Base-by-base conservation (phyloP, 2,113 vertebrate genomes). In the Clarias batrachus region DNA sequence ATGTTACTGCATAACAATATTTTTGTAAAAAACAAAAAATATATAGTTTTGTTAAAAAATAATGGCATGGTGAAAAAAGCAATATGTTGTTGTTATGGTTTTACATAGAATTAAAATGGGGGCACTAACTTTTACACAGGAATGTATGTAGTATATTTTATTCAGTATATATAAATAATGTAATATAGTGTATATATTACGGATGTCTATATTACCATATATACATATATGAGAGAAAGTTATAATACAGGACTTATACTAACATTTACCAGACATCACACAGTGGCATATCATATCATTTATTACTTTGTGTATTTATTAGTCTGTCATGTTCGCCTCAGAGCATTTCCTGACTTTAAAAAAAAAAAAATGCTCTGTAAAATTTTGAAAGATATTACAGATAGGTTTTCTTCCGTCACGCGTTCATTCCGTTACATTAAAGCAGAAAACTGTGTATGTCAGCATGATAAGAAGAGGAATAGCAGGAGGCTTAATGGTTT, bases 401-500 rank as follows among this genome's bases (percentile, higher is more conserved):
- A 48, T 10, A 30, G 30, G 48, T 74, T 25, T 74, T 52, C 27
- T 17, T 30, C 48, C 48, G 23, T 52, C 80, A 56, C 17, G 21
- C 3, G 3, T 59, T 52, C 30, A 3, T 56, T 70, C 27, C 13
- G 2, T 19, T 70, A 21, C 16, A 41, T 83, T 84, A 11, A 11
- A 4, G 16, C 8, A 30, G 0, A 68, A 48, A 30, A 57, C 16
- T 0, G 10, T 76, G 33, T 25, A 65, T 77, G 73, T 77, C 73
- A 78, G 30, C 33, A 25, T 79, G 84, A 23, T 54, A 12, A 25
- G 84, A 79, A 74, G 56, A 41, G 59, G 83, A 76, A 48, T 54
- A 73, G 62, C 62, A 54, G 60, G 77, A 71, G 66, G 63, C 21
- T 73, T 73, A 70, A 86, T 86, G 70, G 57, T 52, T 19, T 52